These are phyloP conservation scores for Lissocephala sabroskyi DNA, from an alignment of 2,888 invertebrate genomes.

Conservation along the genomic window DNA sequence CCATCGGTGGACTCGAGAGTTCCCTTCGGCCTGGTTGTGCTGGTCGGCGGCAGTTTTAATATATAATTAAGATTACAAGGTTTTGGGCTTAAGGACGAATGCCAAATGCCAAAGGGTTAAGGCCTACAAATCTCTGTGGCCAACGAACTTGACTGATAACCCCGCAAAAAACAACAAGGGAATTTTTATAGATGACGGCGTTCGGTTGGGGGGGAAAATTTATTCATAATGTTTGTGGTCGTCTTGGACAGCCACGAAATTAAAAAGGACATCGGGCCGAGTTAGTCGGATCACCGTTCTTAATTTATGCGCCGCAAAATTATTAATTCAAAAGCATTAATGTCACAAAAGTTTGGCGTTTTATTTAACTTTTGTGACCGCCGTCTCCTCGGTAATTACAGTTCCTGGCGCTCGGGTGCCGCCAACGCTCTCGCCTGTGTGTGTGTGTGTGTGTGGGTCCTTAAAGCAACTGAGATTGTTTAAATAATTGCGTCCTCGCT, in stretches of 20 bases:
- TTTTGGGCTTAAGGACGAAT: slow-evolving; percentile 44
- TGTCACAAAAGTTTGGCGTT: slow-evolving; percentile 1
- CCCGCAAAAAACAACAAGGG: slow-evolving; percentile 14
- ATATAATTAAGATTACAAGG: slow-evolving; percentile 65
- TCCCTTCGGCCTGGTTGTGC: not conserved
- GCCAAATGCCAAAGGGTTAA: slow-evolving; percentile 16
- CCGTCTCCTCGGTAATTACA: not conserved
- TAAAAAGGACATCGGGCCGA: no score
- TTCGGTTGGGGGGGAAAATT: slow-evolving; percentile 34
- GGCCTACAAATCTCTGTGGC: slow-evolving; percentile 3
- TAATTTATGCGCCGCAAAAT: slow-evolving; percentile 44
- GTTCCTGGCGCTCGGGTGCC: not conserved
- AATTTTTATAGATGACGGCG: no score
- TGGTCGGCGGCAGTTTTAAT: slow-evolving; percentile 47
- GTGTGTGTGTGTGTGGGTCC: no score
- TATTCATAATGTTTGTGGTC: slow-evolving; percentile 40
- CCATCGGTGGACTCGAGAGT: not conserved
- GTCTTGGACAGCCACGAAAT: slow-evolving; percentile 8
- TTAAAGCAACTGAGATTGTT: slow-evolving; percentile 6
- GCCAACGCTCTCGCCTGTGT: no score
- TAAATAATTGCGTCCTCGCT: slow-evolving; percentile 37
- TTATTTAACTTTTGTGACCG: slow-evolving; percentile 7
- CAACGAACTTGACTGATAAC: slow-evolving; percentile 58
- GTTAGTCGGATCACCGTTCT: slow-evolving; percentile 1
- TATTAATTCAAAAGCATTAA: slow-evolving; percentile 37